A percentile compares a stretch with the other conserved stretches of the same genome.
These are phyloP conservation scores for Anorthoa munda DNA, from an alignment of 2,888 invertebrate genomes.

Conservation along the genomic window DNA sequence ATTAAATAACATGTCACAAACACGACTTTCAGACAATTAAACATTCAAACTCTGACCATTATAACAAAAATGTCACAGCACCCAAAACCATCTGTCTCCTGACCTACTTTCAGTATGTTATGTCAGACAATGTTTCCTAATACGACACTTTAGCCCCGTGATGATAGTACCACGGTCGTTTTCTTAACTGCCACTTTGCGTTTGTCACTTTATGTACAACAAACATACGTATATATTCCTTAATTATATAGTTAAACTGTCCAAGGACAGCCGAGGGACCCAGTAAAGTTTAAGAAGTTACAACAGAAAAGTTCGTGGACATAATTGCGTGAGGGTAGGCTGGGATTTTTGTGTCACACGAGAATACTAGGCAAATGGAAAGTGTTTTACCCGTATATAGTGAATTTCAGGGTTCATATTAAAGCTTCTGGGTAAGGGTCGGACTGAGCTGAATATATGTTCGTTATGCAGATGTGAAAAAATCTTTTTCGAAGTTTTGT, in stretches of 20 bases:
- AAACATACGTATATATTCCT: constrained; percentile 40
- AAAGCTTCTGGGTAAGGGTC: neutral
- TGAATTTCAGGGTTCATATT: neutral
- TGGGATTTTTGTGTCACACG: constrained; percentile 20
- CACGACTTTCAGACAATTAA: neutral
- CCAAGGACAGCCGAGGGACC: constrained; percentile 32
- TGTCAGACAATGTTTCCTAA: constrained; percentile 57
- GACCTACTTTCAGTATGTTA: constrained; percentile 39
- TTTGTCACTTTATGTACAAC: constrained; percentile 37
- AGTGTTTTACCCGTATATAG: constrained; percentile 5
- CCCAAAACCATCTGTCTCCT: constrained; percentile 31
- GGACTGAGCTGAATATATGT: neutral
- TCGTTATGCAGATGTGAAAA: neutral
- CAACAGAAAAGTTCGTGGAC: constrained; percentile 41
- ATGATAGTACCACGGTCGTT: constrained; percentile 59
- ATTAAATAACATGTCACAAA: neutral
- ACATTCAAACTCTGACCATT: neutral
- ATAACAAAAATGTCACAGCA: neutral
- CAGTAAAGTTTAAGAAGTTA: constrained; percentile 36
- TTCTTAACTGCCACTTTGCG: constrained; percentile 55
- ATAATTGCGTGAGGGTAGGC: constrained; percentile 14
- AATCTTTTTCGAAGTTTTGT: neutral
- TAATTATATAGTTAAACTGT: constrained; percentile 54
- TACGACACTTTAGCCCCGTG: constrained; percentile 62
- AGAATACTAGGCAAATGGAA: constrained; percentile 21